Base-by-base conservation (phyloP, 1,140 invertebrate genomes). In the Ruditapes philippinarum region DNA sequence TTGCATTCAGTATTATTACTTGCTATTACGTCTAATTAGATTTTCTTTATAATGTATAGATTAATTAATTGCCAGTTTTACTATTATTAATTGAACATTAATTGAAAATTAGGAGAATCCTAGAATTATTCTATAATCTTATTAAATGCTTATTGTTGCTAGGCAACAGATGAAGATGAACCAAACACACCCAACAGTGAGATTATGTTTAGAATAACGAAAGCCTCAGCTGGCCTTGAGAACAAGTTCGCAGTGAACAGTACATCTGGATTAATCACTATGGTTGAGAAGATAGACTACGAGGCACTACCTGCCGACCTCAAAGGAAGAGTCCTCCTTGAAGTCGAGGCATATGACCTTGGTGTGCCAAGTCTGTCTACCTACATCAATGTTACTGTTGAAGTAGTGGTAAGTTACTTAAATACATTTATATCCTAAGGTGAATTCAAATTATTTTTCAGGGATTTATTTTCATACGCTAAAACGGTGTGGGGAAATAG, bases 111-210 rank as follows among this genome's bases (percentile, higher is more conserved):
- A n/a, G n/a, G n/a, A n/a, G n/a, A n/a, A n/a, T n/a, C n/a, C n/a
- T n/a, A n/a, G n/a, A n/a, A n/a, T n/a, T n/a, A n/a, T n/a, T n/a
- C n/a, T n/a, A n/a, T n/a, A n/a, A n/a, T n/a, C n/a, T n/a, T n/a
- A n/a, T n/a, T n/a, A n/a, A n/a, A n/a, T n/a, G n/a, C n/a, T 42
- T 60, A 70, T 28, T 33, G 51, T 83, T 42, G 22, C 38, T 31
- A 93, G 92, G 92, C 92, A 9, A 86, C 49, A n/a, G 92, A 93
- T 74, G 87, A 81, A 38, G 92, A 93, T 70, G 60, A 91, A 60
- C 68, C 85, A 62, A 79, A 88, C 25, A 89, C 89, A 28, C 76
- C 62, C 17, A 93, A 93, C 88, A 89, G 89, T 36, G 14, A 83
- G 22, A 73, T 93, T 4, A 54, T 51, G 19, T 93, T 89, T 80